A percentile compares a stretch with the other conserved stretches of the same genome.
These are phyloP conservation scores for Cygnus olor DNA, from an alignment of 2,797 vertebrate genomes.

Conservation along the genomic window DNA sequence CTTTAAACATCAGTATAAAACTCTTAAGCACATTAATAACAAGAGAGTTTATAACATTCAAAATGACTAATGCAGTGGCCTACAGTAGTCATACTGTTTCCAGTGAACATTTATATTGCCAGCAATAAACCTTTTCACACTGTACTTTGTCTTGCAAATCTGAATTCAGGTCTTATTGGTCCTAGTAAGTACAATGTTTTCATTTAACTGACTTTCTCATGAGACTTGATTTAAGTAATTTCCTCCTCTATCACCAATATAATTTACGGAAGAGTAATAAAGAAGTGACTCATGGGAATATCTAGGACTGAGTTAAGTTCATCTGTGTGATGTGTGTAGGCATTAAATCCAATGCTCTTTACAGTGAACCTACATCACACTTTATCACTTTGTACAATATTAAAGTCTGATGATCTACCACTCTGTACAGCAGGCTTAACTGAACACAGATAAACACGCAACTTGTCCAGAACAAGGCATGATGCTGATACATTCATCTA, in stretches of 20 bases:
- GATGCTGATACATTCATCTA: neutral
- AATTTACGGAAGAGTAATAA: conserved; percentile 53
- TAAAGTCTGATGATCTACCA: neutral
- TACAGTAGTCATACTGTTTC: conserved; percentile 18
- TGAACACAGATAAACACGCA: neutral
- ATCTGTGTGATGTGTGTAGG: neutral
- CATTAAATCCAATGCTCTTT: neutral
- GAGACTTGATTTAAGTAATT: conserved; percentile 52
- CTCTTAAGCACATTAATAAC: conserved; percentile 38
- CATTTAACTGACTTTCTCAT: conserved; percentile 52
- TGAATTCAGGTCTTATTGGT: neutral
- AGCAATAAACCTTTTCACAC: conserved; percentile 42
- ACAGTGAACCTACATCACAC: neutral
- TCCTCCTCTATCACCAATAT: neutral
- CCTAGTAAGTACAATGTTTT: conserved; percentile 3
- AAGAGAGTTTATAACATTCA: conserved; percentile 12
- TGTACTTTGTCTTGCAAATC: conserved; percentile 41
- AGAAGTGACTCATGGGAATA: conserved; percentile 10
- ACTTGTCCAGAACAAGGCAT: neutral
- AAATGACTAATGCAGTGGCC: neutral
- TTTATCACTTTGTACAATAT: neutral
- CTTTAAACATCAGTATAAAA: conserved; percentile 50
- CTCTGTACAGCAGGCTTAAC: neutral
- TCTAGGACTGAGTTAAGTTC: conserved; percentile 18
- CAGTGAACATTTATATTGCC: conserved; percentile 37